Conservation (phyloP, 2,888 invertebrate genomes). For the Ochropleura leucogaster region DNA sequence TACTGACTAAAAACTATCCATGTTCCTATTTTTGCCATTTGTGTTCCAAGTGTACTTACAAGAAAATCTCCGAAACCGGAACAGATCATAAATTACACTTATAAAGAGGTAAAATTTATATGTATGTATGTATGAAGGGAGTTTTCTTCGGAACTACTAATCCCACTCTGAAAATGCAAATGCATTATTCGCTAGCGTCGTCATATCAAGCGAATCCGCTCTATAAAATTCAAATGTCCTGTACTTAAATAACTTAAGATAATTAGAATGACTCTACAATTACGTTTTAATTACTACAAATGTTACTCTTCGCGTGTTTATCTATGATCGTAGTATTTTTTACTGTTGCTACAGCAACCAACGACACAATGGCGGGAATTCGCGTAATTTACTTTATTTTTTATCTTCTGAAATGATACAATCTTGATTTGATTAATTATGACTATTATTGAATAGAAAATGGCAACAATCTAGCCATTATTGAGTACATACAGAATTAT, state of each 20-base stretch:
- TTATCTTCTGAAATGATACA: neutral
- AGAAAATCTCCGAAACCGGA: neutral
- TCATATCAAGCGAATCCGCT: neutral
- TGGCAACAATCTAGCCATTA: too few relatives aligned
- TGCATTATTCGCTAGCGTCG: too few relatives aligned
- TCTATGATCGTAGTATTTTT: constrained; percentile 38
- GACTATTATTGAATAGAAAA: neutral
- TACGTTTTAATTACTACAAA: constrained; percentile 37
- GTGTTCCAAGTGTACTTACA: too few relatives aligned
- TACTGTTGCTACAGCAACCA: constrained; percentile 20
- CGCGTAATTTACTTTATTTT: constrained; percentile 20
- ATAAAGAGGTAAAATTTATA: too few relatives aligned
- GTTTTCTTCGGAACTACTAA: too few relatives aligned
- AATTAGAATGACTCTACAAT: constrained; percentile 21
- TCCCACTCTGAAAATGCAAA: too few relatives aligned
- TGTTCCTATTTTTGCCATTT: too few relatives aligned
- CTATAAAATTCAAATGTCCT: neutral
- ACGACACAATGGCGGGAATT: constrained; percentile 5
- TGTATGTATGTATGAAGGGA: too few relatives aligned
- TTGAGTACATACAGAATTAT: too few relatives aligned
- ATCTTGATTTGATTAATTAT: neutral
- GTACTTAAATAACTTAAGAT: constrained; percentile 11
- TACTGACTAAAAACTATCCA: too few relatives aligned
- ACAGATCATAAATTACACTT: too few relatives aligned
- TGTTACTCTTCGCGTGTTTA: constrained; percentile 28